Base-by-base conservation (phyloP, 2,113 vertebrate genomes). In the Leucoraja erinaceus region DNA sequence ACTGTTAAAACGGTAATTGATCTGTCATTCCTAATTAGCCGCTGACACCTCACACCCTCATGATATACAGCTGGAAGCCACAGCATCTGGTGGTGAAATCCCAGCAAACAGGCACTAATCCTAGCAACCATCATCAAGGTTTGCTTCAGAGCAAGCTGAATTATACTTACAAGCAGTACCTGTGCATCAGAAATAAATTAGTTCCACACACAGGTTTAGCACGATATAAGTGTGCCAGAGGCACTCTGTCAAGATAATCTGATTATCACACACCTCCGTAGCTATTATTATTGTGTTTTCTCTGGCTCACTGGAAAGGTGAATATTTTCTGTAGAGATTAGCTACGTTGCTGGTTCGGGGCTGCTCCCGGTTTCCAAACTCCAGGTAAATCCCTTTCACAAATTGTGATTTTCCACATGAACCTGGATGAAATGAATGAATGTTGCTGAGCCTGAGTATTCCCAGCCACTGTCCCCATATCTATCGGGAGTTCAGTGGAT, bases 1-100 rank as follows among this genome's bases (percentile, higher is more conserved):
- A 47, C 88, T 91, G 61, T 1, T 22, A 59, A 25, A 3, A 56
- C 2, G 25, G 61, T 68, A 90, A 90, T 38, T 68, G 56, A 90
- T 68, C 63, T 90, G 66, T 72, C 88, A 91, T 16, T 91, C 33
- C 88, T 90, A 47, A 90, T 90, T 47, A 72, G 18, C 16, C 88
- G 63, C 66, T 90, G 66, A 90, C 33, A 91, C 66, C 31, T 91
- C 33, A 72, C 33, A 25, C n/a, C 61, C 14, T 70, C 63, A 5
- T 9, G 20, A 47, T 14, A 66, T 33, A 70, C 33, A 72, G 88
- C 88, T 47, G 38, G 63, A 72, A 86, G 12, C 28, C 16, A 33
- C 33, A 72, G 66, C 1, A 72, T 91, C 33, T 20, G 14, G 31
- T 25, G 79, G 54, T 83, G 47, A 59, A 25, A 22, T 54, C 54